Base-by-base conservation (phyloP, 2,888 invertebrate genomes). In the Calliphora vomitoria region DNA sequence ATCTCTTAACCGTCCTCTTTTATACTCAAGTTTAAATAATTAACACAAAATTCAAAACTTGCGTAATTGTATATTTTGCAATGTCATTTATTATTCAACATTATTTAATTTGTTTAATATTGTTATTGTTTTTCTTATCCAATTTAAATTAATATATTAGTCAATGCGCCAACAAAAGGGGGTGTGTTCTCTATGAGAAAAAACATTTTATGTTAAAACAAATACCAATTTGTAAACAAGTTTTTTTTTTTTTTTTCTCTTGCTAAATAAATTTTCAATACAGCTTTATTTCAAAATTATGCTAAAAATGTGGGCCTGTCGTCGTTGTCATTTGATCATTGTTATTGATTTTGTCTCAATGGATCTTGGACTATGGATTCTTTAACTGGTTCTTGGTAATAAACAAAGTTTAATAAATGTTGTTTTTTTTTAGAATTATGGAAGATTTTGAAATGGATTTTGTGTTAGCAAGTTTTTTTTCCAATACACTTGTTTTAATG, bases 81-180 rank as follows among this genome's bases (percentile, higher is more conserved):
- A 78, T 55, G 64, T 47, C 53, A 20, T 44, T 10, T 47, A 53
- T 62, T 41, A 11, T 35, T 6, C 35, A 4, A 35, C 6, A 35
- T 6, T 4, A 35, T 35, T 35, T 35, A 35, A 35, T 4, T 35
- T 35, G 35, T 35, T 64, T n/a, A n/a, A n/a, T n/a, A n/a, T n/a
- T 62, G 15, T 62, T 62, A 35, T 62, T n/a, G 35, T 31, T 64
- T 64, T 64, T n/a, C n/a, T 38, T n/a, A 0, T 64, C 38, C 18
- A 35, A 13, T 8, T 50, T 8, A 53, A 8, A 8, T 50, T 0
- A 50, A 13, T 55, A 41, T 47, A 25, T 15, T n/a, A 66, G 11
- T 2, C 20, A 81, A 64, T 62, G 53, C 64, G 64, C 41, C 55
- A 74, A 74, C 74, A 72, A 50, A 81, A 81, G 41, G 81, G 72